Evolutionary conservation across 2,113 vertebrate genomes (phyloP), one percentile per base, ranked within the genome.

Genomic region (Esox niger): DNA sequence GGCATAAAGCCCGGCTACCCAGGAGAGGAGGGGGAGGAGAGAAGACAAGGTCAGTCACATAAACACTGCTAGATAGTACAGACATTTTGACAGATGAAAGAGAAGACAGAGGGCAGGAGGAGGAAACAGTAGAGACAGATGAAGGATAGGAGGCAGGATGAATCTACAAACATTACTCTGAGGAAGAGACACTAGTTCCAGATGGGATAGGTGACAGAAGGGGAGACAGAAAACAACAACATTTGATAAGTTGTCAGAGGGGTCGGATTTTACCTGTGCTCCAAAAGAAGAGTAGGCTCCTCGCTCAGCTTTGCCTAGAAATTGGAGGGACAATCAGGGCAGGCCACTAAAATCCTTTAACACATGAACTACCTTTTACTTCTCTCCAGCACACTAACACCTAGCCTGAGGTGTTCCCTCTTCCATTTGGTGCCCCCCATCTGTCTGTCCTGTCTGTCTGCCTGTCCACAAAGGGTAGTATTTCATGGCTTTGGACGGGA

Each of bases 281-380:
- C 90, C 88, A 0, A 97, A 97, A 1, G 93, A 70, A 1, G 93
- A 70, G 66, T 96, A 99, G 0, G 90, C 25, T n/a, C 89, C 87
- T 71, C 95, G 89, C 60, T 98, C 96, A 0, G 88, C 59, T 88
- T 98, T 99, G 46, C 95, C 97, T 98, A 56, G 15, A 61, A 79
- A 68, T 20, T 64, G 80, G 74, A 62, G 11, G 73, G 63, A 70
- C 71, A 69, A 74, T 74, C 55, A 65, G 32, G 6, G 31, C 68
- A 77, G 79, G 71, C 63, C 57, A 57, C 57, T 17, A 5, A 43
- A 43, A 17, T 15, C 13, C 38, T 84, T 79, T 71, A 77, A 80
- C 73, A 70, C 72, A 80, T 6, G 21, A 52, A 15, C 17, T 2
- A 11, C n/a, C 20, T 9, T 52, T 52, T 52, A 52, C n/a, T 1